Evolutionary conservation across 2,113 vertebrate species (phyloP), one percentile per base, ranked within the genome.

Genomic region (Serinus canaria): DNA sequence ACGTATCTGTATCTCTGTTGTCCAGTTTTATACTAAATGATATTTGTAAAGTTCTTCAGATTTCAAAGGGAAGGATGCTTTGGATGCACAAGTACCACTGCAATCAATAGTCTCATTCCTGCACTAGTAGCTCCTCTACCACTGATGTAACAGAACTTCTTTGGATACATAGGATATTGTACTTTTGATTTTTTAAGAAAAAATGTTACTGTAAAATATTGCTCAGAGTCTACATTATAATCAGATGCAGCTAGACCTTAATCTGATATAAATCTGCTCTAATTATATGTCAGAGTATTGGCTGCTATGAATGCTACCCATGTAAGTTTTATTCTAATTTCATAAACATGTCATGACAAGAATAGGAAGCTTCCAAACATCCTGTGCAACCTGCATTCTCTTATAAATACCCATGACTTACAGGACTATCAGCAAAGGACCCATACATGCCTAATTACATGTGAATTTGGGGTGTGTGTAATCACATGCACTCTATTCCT

Each of bases 391-490:
- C 37, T 85, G 30, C 6, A 20, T 30, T 86, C 23, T 67, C 43
- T 62, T 74, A 15, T 7, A 44, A 74, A 46, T 24, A 33, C 9
- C 35, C 9, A 5, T 16, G 35, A 41, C 56, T 83, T 60, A 35
- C 7, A 4, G 28, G 76, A n/a, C 21, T 62, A 24, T 50, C 52
- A 89, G 69, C n/a, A 67, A 77, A 84, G 39, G 59, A 90, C 37
- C 11, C 30, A 15, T 10, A 30, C 1, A 0, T n/a, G 17, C 33
- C 5, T 27, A 28, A 55, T 6, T 9, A 3, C 25, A 7, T 22
- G 44, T 31, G 39, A 77, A 35, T 52, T 75, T 75, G 56, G 24
- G 19, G 20, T 55, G 19, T 49, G 37, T 56, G n/a, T 37, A 43
- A 6, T 53, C 23, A 39, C 9, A 50, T 15, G n/a, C 4, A 4